These are phyloP conservation scores for Vannuccia rotundouncinata DNA, from an alignment of 2,888 invertebrate species.

Conservation along the genomic window DNA sequence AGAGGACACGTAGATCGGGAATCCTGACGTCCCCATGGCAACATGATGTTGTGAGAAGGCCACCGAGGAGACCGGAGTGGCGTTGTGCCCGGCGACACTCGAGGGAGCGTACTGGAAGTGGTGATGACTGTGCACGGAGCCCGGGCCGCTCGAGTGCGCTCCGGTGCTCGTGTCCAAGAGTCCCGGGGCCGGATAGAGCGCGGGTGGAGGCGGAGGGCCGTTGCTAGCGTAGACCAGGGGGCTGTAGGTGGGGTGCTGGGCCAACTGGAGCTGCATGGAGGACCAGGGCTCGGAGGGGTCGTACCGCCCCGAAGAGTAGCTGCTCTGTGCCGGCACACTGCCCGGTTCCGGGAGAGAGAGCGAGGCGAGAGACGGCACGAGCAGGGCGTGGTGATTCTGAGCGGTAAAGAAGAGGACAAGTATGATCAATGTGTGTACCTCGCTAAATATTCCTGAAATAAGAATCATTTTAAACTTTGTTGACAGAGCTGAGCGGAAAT, in stretches of 20 bases:
- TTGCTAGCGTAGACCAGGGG: not conserved
- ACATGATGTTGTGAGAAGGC: not conserved
- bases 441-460: too few relatives aligned
- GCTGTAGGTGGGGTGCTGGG: not conserved
- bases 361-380: not conserved
- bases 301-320: not conserved
- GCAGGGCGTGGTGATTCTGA: not conserved
- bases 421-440: too few relatives aligned
- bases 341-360: not conserved
- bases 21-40: not conserved
- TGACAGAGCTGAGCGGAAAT: too few relatives aligned
- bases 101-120: not conserved
- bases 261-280: not conserved
- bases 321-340: not conserved
- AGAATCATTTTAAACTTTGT: too few relatives aligned
- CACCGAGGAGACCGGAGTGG: not conserved
- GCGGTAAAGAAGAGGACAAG: not conserved
- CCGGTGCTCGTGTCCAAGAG: not conserved
- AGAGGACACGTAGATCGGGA: not conserved
- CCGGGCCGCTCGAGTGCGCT: not conserved
- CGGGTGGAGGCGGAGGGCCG: not conserved
- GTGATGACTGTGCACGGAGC: not conserved
- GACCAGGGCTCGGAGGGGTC: not conserved
- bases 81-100: not conserved
- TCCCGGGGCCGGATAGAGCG: not conserved